Percentiles rank a stretch among this genome's conserved stretches.
Evolutionary conservation across 2,113 vertebrate genomes (phyloP).

Genomic region (Tringa solitaria): DNA sequence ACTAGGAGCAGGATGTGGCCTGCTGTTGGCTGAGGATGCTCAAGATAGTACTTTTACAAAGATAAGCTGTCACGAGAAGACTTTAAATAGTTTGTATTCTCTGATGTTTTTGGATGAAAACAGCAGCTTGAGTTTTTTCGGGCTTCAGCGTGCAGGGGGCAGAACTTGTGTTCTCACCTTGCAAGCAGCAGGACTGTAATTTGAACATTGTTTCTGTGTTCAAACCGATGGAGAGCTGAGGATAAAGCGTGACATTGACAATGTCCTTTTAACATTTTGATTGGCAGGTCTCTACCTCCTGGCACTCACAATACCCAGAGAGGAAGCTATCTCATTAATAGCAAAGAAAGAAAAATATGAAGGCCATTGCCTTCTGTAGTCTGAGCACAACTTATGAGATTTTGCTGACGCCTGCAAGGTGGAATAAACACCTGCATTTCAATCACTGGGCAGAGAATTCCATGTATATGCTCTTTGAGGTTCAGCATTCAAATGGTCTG

Average conservation of each 20-base stretch:
- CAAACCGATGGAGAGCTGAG: neutral
- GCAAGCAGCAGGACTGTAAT: neutral
- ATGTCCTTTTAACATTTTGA: neutral
- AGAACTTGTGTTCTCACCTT: neutral
- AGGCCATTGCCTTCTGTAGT: neutral
- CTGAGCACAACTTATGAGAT: neutral
- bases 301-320: neutral
- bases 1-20: neutral
- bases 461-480: rapidly evolving
- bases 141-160: neutral
- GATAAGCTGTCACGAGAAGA: neutral
- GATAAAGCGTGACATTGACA: neutral
- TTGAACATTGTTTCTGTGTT: neutral
- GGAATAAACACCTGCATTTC: neutral
- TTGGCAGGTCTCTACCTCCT: neutral
- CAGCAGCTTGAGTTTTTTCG: neutral
- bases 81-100: neutral
- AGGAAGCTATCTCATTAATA: neutral
- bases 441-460: neutral
- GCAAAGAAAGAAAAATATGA: neutral
- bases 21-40: neutral
- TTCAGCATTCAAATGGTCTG: neutral
- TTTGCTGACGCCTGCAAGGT: neutral
- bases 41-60: neutral
- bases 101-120: neutral